Conservation (phyloP, 1,140 invertebrate genomes). For the Pemphigus obesinymphae region DNA sequence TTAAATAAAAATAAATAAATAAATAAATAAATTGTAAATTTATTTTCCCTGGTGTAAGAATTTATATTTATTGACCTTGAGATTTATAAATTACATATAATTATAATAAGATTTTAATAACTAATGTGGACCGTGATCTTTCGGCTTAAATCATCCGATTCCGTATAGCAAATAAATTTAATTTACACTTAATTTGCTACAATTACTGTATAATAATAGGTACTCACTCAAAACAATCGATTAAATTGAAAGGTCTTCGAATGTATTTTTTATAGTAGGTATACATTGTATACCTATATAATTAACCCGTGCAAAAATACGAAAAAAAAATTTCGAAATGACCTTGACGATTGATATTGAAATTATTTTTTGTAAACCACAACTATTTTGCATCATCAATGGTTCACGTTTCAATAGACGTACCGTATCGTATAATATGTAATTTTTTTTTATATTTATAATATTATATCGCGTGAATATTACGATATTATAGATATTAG, state of each 20-base stretch:
- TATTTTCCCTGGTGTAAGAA: too few relatives aligned
- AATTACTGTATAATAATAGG: neutral
- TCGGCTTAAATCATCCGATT: neutral
- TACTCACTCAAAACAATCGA: neutral
- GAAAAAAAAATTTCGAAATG: neutral
- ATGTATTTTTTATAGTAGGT: neutral
- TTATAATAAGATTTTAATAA: neutral
- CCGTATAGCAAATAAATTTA: neutral
- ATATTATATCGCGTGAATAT: neutral
- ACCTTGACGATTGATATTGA: conserved; percentile 24
- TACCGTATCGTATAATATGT: conserved; percentile 13
- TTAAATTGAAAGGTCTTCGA: neutral
- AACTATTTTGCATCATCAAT: neutral
- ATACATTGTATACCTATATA: neutral
- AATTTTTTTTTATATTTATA: neutral
- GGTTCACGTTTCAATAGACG: conserved; percentile 14
- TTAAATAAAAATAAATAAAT: too few relatives aligned
- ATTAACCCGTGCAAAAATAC: neutral
- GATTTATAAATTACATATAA: neutral
- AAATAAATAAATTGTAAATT: too few relatives aligned
- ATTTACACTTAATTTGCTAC: neutral
- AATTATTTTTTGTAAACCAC: conserved; percentile 6
- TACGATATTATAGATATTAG: too few relatives aligned
- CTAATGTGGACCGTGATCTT: neutral
- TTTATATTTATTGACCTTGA: neutral